Base-by-base conservation (phyloP, 2,113 vertebrate species). In the Merops nubicus region DNA sequence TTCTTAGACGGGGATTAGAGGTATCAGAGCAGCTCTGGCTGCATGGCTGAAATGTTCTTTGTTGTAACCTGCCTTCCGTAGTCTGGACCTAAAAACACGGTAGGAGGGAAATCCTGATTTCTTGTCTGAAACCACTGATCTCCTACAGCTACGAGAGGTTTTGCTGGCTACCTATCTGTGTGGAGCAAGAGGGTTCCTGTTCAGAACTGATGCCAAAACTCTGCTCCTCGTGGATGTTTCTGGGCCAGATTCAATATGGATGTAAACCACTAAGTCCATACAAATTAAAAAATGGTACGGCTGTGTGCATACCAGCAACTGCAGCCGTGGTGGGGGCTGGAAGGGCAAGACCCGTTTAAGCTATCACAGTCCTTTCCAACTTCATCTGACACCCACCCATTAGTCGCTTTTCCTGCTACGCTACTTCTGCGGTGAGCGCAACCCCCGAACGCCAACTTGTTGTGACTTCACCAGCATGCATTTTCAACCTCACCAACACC, bases 1-100 rank as follows among this genome's bases (percentile, higher is more conserved):
- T 68, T 56, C 85, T 81, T 56, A 50, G 38, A 36, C 0, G 13
- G 33, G 43, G 72, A 50, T 78, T 62, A 70, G 36, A 8, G 26
- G 10, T 67, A 75, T 45, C 76, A 65, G 63, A 91, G 84, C 50
- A 78, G 54, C 50, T 65, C 3, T 84, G 53, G 42, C 60, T 50
- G 47, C 0, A 22, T 0, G 2, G 34, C 75, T 89, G 79, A 22
- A 31, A 43, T 56, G 68, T 65, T 15, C 75, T 85, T 45, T 87
- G 38, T 36, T 68, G 43, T 17, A 51, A 57, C 2, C 73, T 93
- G 34, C 2, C 3, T 81, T 81, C 43, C 0, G 0, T 15, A 18
- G 38, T 1, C 28, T 40, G 59, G 60, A 42, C 14, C 54, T 53
- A 69, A 56, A 73, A 53, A 47, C 0, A 0, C 0, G 0, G 23